phyloP scores from a whole-genome alignment of 2,888 invertebrate genomes.

The Leucania comma region DNA sequence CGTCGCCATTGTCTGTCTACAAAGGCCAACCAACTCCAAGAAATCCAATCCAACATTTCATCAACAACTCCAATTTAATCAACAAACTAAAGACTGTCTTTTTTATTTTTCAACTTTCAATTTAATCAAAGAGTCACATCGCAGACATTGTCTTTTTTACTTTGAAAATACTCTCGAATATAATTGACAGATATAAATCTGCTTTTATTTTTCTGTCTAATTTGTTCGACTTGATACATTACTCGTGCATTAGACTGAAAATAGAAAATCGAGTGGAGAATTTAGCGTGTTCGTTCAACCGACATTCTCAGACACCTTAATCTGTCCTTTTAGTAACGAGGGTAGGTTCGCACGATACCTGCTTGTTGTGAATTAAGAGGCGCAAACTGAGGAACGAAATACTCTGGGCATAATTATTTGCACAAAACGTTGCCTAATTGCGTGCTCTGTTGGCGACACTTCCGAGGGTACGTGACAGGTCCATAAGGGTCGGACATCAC shows the following conservation, averaged over 20 bases:
- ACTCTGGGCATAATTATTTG: conserved; percentile 84
- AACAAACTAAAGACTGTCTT: conserved; percentile 48
- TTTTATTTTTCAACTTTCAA: conserved; percentile 45
- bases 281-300: conserved; percentile 55
- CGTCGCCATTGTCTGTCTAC: conserved; percentile 11
- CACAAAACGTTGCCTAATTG: conserved; percentile 88
- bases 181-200: conserved; percentile 58
- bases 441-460: conserved; percentile 85
- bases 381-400: conserved; percentile 73
- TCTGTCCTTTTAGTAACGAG: conserved; percentile 58
- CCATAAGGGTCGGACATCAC: conserved; percentile 51
- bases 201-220: conserved; percentile 50
- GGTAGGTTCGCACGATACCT: conserved; percentile 68
- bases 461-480: conserved; percentile 80
- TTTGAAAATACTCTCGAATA: conserved; percentile 32
- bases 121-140: conserved; percentile 54
- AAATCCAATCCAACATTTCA: conserved; percentile 48
- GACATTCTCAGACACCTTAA: conserved; percentile 66
- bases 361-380: conserved; percentile 80
- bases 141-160: conserved; percentile 31
- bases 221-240: conserved; percentile 47
- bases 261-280: conserved; percentile 32
- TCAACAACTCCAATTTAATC: conserved; percentile 53
- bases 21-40: conserved; percentile 24
- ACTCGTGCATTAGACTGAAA: conserved; percentile 31